Base-by-base conservation (phyloP, 1,140 invertebrate genomes). In the Drosophila ficusphila region DNA sequence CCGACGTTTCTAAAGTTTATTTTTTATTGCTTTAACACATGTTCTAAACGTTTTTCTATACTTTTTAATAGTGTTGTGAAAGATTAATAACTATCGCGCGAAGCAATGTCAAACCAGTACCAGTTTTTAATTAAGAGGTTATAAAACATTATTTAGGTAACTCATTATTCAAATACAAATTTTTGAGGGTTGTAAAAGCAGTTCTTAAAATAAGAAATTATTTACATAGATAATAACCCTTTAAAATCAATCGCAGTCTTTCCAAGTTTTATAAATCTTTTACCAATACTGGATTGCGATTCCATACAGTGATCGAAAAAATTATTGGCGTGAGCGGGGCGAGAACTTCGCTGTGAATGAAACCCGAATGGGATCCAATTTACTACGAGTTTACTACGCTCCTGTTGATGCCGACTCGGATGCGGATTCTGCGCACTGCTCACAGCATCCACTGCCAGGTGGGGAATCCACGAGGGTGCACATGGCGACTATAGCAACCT, bases 311-410 rank as follows among this genome's bases (percentile, higher is more conserved):
- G 14, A 31, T 75, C 57, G 12, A 64, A 18, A 52, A 65, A 48
- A 8, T 39, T 27, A 0, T 11, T 11, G 21, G 7, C 29, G 12
- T 14, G 27, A 34, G 14, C 11, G 33, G 8, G 11, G 7, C 21
- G 9, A 41, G 34, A 54, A 46, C 23, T 4, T 8, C 36, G 25
- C 25, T 58, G 46, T 85, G 81, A 85, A 85, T 85, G 81, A 73
- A 85, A 47, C 23, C n/a, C 33, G 31, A 81, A 85, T 81, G 58
- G 76, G 23, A 86, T 85, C 82, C 81, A 86, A 86, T 60, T 68
- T 85, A 85, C 81, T 85, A 85, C 61, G 68, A 42, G 8, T 68
- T 85, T 86, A 85, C 79, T 85, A 85, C 68, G 49, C 49, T 69
- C 49, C 70, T 74, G 49, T 71, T 76, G 65, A 36, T 25, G 27